Base-by-base conservation (phyloP, 37 sponge, comb jelly and placozoan species). In the Hormiphora californensis region DNA sequence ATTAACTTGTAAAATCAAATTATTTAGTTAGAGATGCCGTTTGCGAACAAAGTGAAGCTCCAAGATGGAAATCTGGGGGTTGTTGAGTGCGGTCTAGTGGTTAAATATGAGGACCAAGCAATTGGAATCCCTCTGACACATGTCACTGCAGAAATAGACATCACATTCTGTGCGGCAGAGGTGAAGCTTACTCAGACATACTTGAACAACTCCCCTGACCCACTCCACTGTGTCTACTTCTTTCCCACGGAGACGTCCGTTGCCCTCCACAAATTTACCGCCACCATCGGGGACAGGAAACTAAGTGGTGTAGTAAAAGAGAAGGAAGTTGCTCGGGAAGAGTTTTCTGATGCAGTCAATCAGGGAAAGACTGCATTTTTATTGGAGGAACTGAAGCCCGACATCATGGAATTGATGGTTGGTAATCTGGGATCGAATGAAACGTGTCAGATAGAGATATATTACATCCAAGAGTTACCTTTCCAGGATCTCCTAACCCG, bases 331-430 rank as follows among this genome's bases (percentile, higher is more conserved):
- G 94, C 94, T 1, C 88, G 34, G 55, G 39, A 63, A 12, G 61
- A 59, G 65, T 94, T 92, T 55, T 90, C 92, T 27, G 90, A 94
- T 32, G 94, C 92, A 30, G 87, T 92, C 0, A 86, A 90, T 49
- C 87, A 91, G 36, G 94, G 92, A 0, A 35, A 40, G 44, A 90
- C 92, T 78, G 94, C 94, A 40, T 88, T 89, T 0, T 39, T 90
- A 1, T 92, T 44, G 9, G 91, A 94, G 54, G 90, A 94, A 63
- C 88, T 89, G 65, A 44, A 63, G 0, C 89, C 89, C 41, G 94
- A 94, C 87, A 92, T 94, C 28, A 87, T 94, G 86, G 90, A 57
- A 12, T 19, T 57, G 22, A 7, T 4, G 25, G 59, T 57, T 4
- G 59, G 59, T 5, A 27, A 28, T 57, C 59, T 57, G 22, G 25